Evolutionary conservation across 53 echinoderm and acorn worm genomes (phyloP).

Genomic region (Echinometra lucunter): DNA sequence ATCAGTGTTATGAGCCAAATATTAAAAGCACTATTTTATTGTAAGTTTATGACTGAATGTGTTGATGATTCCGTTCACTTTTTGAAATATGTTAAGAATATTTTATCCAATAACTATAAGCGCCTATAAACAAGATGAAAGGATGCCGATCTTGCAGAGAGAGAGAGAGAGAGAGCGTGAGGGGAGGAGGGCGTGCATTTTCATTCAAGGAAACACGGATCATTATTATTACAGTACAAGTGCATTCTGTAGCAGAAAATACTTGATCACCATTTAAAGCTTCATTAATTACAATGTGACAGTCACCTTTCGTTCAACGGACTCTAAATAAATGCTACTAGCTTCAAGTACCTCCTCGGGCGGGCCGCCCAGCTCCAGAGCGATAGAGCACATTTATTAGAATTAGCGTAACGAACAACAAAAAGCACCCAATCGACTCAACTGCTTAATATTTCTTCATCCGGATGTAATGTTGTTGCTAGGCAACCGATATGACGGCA

Average conservation of each 20-base stretch:
- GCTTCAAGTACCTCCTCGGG: background rate
- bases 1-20: too few relatives aligned
- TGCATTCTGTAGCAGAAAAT: background rate
- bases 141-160: too few relatives aligned
- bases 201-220: background rate
- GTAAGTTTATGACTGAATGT: too few relatives aligned
- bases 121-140: too few relatives aligned
- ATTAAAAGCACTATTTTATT: too few relatives aligned
- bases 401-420: background rate
- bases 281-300: background rate
- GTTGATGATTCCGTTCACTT: too few relatives aligned
- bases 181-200: too few relatives aligned
- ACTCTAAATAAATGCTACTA: background rate
- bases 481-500: slow-evolving; percentile 55
- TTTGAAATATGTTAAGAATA: too few relatives aligned
- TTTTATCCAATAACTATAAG: too few relatives aligned
- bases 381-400: slow-evolving; percentile 44
- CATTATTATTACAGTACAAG: background rate
- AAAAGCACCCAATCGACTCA: background rate
- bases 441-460: background rate
- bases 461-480: slow-evolving; percentile 59
- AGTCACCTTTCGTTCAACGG: background rate
- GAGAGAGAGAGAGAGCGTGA: too few relatives aligned
- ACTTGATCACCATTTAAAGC: background rate
- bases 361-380: background rate